These are phyloP conservation scores for Nicator chloris DNA, from an alignment of 2,113 vertebrate species.

Conservation along the genomic window DNA sequence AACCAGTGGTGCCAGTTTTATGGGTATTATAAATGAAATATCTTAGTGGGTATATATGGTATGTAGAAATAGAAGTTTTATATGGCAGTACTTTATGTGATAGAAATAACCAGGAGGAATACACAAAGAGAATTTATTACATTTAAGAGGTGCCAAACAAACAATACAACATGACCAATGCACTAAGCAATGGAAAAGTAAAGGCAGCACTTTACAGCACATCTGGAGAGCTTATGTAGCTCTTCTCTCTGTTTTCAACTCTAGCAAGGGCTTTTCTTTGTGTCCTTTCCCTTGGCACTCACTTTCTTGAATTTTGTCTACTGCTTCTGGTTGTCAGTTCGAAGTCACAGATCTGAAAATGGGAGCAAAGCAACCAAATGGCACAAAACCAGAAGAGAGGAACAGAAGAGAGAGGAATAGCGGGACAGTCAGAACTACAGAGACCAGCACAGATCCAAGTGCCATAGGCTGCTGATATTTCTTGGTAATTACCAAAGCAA, in stretches of 20 bases:
- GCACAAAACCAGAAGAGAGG: neutral
- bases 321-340: neutral
- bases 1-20: constrained; percentile 3
- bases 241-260: neutral
- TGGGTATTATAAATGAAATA: constrained; percentile 5
- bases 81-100: neutral
- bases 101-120: neutral
- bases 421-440: neutral
- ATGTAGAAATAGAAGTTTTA: constrained; percentile 30
- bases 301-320: neutral
- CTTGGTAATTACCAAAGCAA: neutral
- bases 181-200: neutral
- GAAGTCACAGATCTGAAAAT: neutral
- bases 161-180: neutral
- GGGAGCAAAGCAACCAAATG: neutral
- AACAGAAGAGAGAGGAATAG: neutral
- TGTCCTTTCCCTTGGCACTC: neutral
- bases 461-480: neutral
- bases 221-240: neutral
- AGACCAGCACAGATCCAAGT: neutral
- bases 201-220: neutral
- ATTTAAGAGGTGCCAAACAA: neutral
- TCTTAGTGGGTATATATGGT: neutral
- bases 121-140: neutral
- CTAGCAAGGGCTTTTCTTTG: neutral